Conservation (phyloP, 2,888 invertebrate genomes). For the Andrena haemorrhoa region DNA sequence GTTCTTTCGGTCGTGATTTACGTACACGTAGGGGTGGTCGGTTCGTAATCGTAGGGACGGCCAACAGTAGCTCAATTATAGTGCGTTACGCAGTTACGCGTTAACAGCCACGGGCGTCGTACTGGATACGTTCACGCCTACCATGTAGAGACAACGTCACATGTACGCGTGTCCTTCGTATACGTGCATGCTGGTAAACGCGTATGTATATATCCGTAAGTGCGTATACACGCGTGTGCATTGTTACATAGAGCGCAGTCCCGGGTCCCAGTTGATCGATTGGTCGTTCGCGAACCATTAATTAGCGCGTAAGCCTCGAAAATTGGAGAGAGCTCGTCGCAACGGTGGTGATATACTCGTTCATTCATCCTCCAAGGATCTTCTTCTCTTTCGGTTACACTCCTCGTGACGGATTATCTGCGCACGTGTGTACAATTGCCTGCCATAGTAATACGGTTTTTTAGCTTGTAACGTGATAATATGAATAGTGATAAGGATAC, state of each 20-base stretch:
- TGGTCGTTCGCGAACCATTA: slow-evolving; percentile 50
- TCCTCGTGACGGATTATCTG: slow-evolving; percentile 27
- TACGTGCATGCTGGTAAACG: slow-evolving; percentile 19
- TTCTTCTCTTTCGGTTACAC: slow-evolving; percentile 9
- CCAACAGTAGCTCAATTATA: slow-evolving; percentile 71
- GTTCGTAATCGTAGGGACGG: slow-evolving; percentile 62
- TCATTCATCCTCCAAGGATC: neutral
- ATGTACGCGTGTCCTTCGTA: slow-evolving; percentile 24
- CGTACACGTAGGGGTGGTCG: slow-evolving; percentile 61
- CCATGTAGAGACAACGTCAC: slow-evolving; percentile 42
- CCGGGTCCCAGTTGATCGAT: slow-evolving; percentile 60
- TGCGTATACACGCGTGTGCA: slow-evolving; percentile 45
- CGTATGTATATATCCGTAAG: slow-evolving; percentile 35
- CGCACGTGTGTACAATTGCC: slow-evolving; percentile 56
- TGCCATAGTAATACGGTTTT: slow-evolving; percentile 60
- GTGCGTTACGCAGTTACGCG: slow-evolving; percentile 69
- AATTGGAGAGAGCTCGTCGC: slow-evolving; percentile 52
- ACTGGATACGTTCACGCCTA: slow-evolving; percentile 69
- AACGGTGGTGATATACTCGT: slow-evolving; percentile 15
- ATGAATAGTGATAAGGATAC: slow-evolving; percentile 57
- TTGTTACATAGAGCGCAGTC: slow-evolving; percentile 54
- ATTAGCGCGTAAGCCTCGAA: slow-evolving; percentile 55
- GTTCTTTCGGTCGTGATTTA: slow-evolving; percentile 52
- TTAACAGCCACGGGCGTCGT: slow-evolving; percentile 66
- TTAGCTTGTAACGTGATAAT: slow-evolving; percentile 47